A percentile compares a stretch with the other conserved stretches of the same genome.
Evolutionary conservation across 2,888 invertebrate species (phyloP).

Genomic region (Scaptomyza parva): DNA sequence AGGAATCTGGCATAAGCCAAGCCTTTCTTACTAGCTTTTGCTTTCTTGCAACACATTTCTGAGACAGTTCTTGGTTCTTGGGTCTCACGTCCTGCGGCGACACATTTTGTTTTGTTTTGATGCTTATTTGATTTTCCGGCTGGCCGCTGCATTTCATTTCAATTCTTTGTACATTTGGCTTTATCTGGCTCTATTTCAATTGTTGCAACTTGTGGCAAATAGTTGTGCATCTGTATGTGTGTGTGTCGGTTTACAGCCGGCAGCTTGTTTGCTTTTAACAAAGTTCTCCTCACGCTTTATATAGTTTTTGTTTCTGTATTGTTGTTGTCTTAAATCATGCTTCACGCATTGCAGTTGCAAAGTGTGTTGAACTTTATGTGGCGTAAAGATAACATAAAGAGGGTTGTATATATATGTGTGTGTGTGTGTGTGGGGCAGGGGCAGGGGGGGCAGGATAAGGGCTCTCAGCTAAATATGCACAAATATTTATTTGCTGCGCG

Average conservation of each 20-base stretch:
- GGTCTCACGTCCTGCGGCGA: constrained; percentile 52
- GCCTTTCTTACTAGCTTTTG: not conserved
- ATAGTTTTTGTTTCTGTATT: constrained; percentile 33
- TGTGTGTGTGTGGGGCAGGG: not conserved
- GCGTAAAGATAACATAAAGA: constrained; percentile 16
- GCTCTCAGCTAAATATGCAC: constrained; percentile 69
- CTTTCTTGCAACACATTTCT: constrained; percentile 1
- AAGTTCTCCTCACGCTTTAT: constrained; percentile 31
- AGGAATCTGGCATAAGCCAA: not conserved
- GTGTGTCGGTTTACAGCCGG: constrained; percentile 55
- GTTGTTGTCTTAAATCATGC: constrained; percentile 60
- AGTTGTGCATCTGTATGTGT: constrained; percentile 43
- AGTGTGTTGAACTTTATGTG: constrained; percentile 72
- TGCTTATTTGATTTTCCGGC: constrained; percentile 74
- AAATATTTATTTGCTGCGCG: constrained; percentile 70
- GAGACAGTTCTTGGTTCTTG: constrained; percentile 9
- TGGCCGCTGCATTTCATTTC: constrained; percentile 47
- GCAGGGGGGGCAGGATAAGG: not conserved
- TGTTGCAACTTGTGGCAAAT: constrained; percentile 73
- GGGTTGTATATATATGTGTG: too few relatives aligned
- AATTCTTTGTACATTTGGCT: constrained; percentile 2
- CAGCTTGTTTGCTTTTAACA: constrained; percentile 67
- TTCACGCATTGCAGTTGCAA: constrained; percentile 62
- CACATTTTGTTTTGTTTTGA: constrained; percentile 64
- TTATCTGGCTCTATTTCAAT: constrained; percentile 50